Base-by-base conservation (phyloP, 2,797 vertebrate species). In the Rhinella marina region DNA sequence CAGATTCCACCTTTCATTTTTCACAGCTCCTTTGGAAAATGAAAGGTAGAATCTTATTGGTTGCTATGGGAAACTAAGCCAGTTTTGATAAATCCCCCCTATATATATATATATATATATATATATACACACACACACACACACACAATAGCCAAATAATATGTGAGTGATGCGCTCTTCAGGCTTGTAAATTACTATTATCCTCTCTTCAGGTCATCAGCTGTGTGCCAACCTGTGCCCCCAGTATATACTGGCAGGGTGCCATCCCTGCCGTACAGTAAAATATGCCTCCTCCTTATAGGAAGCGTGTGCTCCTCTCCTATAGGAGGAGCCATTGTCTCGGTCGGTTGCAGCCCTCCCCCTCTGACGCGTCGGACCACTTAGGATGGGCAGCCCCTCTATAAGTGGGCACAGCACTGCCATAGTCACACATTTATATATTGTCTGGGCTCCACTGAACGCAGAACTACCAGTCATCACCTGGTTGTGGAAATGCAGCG, bases 321-420 rank as follows among this genome's bases (percentile, higher is more conserved):
- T 32, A 70, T 32, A 23, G 7, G 23, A 21, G 9, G 5, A 62
- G 59, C 19, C 0, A 12, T 23, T 6, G 48, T 32, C 6, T 16
- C 2, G 7, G 21, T 77, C 5, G 2, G 7, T 14, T 23, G 21
- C n/a, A 25, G 23, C 50, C 75, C 75, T 16, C 75, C 75, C 75
- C 13, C 50, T 75, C 13, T 1, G 21, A 12, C 16, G 41, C 7
- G 75, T 52, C 41, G 56, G 17, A 41, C 29, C 32, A 62, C 48
- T 81, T 41, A 19, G 78, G 78, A 61, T 61, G n/a, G 17, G 57
- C 32, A 16, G 48, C 7, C 48, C 6, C 23, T 16, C 23, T 54
- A 56, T 77, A 54, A 17, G 50, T 80, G 78, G 57, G 78, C 78
- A 61, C 56, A 4, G 54, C 78, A 80, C 77, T 27, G n/a, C 77